phyloP scores from a whole-genome alignment of 2,888 invertebrate species.

The Macropis europaea region DNA sequence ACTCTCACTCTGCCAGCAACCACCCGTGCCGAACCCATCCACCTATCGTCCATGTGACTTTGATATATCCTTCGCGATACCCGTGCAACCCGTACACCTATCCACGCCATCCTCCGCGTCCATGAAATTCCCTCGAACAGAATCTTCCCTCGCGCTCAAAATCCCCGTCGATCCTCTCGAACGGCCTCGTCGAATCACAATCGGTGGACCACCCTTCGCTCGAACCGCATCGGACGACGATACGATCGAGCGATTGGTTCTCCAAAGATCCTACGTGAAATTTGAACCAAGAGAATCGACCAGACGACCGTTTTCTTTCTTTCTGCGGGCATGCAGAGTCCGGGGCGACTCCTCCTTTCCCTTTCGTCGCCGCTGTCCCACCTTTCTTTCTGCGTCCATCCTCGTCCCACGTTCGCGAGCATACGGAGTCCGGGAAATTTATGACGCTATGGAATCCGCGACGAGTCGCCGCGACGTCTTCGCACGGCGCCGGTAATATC shows the following conservation, averaged over 20 bases:
- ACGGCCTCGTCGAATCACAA: no score
- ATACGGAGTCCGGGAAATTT: constrained; percentile 28
- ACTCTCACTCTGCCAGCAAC: constrained; percentile 68
- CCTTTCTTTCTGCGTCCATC: neutral
- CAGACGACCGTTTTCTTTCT: neutral
- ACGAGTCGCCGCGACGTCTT: constrained; percentile 26
- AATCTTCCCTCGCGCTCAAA: neutral
- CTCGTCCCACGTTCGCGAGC: neutral
- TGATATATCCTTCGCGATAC: constrained; percentile 32
- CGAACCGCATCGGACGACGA: no score
- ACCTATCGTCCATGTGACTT: constrained; percentile 37
- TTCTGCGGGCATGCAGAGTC: neutral
- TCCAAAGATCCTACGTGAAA: no score
- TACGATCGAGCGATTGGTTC: no score
- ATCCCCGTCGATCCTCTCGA: no score
- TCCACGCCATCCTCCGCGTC: constrained; percentile 9
- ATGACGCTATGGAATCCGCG: constrained; percentile 34
- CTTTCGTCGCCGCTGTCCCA: constrained; percentile 37
- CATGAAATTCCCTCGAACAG: constrained; percentile 7
- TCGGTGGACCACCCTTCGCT: no score
- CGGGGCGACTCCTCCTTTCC: constrained; percentile 26
- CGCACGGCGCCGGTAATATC: constrained; percentile 24
- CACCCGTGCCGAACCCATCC: constrained; percentile 51
- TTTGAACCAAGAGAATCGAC: neutral
- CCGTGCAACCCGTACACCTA: neutral